phyloP scores from a whole-genome alignment of 2,888 invertebrate genomes.

The Lepidocyrtinus sp. region DNA sequence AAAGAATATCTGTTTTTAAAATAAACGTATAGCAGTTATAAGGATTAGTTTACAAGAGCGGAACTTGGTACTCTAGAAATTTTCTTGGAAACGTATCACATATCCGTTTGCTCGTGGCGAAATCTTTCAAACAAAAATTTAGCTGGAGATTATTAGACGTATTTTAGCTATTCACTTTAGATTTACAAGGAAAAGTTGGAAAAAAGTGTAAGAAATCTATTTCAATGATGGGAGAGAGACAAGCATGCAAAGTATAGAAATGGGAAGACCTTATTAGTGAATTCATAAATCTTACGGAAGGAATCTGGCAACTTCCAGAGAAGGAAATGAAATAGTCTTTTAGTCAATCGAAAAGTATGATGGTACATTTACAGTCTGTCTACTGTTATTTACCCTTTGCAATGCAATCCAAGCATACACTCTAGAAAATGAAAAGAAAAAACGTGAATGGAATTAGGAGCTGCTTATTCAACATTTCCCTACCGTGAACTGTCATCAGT shows the following conservation, averaged over 20 bases:
- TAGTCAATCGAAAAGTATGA: background rate
- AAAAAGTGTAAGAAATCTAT: constrained; percentile 20
- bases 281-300: constrained; percentile 52
- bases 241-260: constrained; percentile 7
- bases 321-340: background rate
- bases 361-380: background rate
- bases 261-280: constrained; percentile 50
- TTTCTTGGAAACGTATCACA: background rate
- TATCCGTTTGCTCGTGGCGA: background rate
- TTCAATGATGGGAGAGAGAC: constrained; percentile 18
- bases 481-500: constrained; percentile 41
- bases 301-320: constrained; percentile 22
- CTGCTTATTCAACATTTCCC: constrained; percentile 25
- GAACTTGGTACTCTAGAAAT: constrained; percentile 21
- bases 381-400: no score
- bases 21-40: background rate
- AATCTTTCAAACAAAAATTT: constrained; percentile 17
- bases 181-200: constrained; percentile 26
- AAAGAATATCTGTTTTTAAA: no score
- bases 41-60: background rate
- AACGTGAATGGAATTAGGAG: constrained; percentile 10
- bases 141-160: background rate
- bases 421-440: background rate
- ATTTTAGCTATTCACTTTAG: constrained; percentile 43
- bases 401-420: background rate